phyloP scores from a whole-genome alignment of 2,888 invertebrate genomes.

The Hirtodrosophila cameraria region DNA sequence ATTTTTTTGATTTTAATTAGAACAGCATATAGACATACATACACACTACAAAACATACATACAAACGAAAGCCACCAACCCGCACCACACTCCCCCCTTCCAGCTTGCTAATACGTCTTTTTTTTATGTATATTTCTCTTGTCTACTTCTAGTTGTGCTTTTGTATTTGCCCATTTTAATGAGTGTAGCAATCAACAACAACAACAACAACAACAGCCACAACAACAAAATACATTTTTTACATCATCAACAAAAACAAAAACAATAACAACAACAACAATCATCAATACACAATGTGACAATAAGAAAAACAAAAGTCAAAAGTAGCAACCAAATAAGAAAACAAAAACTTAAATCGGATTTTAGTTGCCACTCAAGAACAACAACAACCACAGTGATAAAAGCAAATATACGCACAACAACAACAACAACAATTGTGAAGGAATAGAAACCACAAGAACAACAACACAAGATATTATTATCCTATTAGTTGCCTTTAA shows the following conservation, averaged over 20 bases:
- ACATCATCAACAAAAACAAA: too few species aligned
- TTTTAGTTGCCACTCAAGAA: slow-evolving; percentile 64
- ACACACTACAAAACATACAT: slow-evolving; percentile 1
- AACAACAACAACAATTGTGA: slow-evolving; percentile 26
- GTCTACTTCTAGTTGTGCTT: slow-evolving; percentile 76
- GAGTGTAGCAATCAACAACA: slow-evolving; percentile 68
- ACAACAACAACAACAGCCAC: slow-evolving; percentile 31
- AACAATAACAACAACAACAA: slow-evolving; percentile 44
- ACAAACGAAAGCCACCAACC: slow-evolving; percentile 2
- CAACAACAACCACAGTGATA: slow-evolving; percentile 28
- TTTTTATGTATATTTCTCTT: slow-evolving; percentile 74
- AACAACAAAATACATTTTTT: slow-evolving; percentile 54
- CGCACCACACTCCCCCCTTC: slow-evolving; percentile 34
- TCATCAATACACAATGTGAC: slow-evolving; percentile 74
- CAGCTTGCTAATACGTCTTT: slow-evolving; percentile 73
- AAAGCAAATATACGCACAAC: slow-evolving; percentile 39
- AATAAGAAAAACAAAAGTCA: slow-evolving; percentile 51
- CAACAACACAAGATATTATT: slow-evolving; percentile 29
- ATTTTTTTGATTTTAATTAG: slow-evolving; percentile 19
- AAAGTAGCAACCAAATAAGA: slow-evolving; percentile 23
- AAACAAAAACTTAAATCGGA: slow-evolving; percentile 40
- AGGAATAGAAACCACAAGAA: slow-evolving; percentile 25
- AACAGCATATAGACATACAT: slow-evolving; percentile 5
- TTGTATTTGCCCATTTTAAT: slow-evolving; percentile 77
- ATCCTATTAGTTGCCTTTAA: slow-evolving; percentile 46